A percentile compares a stretch with the other conserved stretches of the same genome.
Conservation (phyloP, 2,888 invertebrate genomes). For the Campoletis raptor region DNA sequence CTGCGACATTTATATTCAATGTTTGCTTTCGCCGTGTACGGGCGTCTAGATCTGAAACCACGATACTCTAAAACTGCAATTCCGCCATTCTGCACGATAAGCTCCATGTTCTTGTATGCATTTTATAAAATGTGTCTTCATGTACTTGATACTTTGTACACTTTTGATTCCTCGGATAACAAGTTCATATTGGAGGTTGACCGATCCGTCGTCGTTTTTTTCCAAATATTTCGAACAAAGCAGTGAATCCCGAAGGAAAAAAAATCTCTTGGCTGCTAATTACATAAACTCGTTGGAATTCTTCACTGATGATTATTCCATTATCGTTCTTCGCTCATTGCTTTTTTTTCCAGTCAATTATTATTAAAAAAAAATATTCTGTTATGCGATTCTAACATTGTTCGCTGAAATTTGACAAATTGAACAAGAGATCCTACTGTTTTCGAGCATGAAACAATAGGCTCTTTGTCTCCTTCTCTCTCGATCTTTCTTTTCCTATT, state of each 20-base stretch:
- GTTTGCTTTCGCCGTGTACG: conserved; percentile 13
- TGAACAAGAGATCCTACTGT: not conserved
- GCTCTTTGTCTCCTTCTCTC: conserved; percentile 26
- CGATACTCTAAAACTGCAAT: conserved; percentile 2
- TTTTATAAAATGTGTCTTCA: conserved; percentile 1
- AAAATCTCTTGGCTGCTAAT: not conserved
- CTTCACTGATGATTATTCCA: conserved; percentile 2
- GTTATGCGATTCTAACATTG: not conserved
- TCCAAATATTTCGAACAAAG: not conserved
- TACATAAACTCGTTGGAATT: not conserved
- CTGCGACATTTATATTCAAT: conserved; percentile 17
- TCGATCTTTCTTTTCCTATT: not conserved
- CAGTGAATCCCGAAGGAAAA: not conserved
- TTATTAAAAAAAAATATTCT: not conserved
- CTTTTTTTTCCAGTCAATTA: not conserved
- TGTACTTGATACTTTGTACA: not conserved
- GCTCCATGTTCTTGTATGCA: not conserved
- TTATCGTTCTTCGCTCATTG: not conserved
- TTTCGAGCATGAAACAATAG: conserved; percentile 11
- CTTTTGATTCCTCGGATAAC: not conserved
- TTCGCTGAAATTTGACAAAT: not conserved
- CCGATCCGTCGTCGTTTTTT: not conserved
- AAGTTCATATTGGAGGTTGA: not conserved
- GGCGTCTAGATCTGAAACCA: not conserved
- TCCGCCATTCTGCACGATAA: not conserved